Evolutionary conservation across 1,140 invertebrate genomes (phyloP), one percentile per base, ranked within the genome.

Genomic region (Pygmarrhopalites habei): DNA sequence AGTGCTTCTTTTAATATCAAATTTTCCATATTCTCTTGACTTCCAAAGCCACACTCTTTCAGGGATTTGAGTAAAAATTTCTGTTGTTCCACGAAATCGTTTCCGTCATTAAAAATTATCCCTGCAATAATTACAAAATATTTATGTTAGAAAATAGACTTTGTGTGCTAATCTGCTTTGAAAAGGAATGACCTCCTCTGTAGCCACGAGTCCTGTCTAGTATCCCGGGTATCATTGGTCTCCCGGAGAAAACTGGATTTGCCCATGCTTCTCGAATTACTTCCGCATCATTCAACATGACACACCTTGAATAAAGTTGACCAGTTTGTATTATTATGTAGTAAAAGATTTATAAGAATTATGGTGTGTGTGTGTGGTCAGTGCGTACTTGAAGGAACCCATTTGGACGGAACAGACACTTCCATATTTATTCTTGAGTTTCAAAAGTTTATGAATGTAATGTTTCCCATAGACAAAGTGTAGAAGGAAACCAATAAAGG

Each of bases 41-140:
- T n/a, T 17, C 64, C 51, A 21, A 69, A 49, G 2, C 67, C 64
- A 12, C 64, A 47, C 21, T 53, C 44, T 47, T 58, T 66, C 12
- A 66, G 39, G 14, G 58, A 17, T 19, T 61, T 43, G 2, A 61
- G 15, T 0, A 35, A 26, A 59, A 69, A 66, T 25, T 55, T 28
- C 47, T 62, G 60, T 32, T 69, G 64, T 19, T 66, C 68, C 1
- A 17, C 49, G n/a, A 61, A 58, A 15, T 52, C 44, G 26, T 32
- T 15, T 25, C 68, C 64, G 7, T 66, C 64, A 28, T 64, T 69
- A 26, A 69, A 69, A 49, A 60, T 65, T 53, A 69, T 60, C 1
- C 64, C 67, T 65, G 21, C 17, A 49, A 7, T n/a, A 28, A n/a
- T 21, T 53, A 26, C 17, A 56, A 47, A 12, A n/a, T 30, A 23